phyloP scores from a whole-genome alignment of 2,113 vertebrate genomes.

The Xyrauchen texanus region DNA sequence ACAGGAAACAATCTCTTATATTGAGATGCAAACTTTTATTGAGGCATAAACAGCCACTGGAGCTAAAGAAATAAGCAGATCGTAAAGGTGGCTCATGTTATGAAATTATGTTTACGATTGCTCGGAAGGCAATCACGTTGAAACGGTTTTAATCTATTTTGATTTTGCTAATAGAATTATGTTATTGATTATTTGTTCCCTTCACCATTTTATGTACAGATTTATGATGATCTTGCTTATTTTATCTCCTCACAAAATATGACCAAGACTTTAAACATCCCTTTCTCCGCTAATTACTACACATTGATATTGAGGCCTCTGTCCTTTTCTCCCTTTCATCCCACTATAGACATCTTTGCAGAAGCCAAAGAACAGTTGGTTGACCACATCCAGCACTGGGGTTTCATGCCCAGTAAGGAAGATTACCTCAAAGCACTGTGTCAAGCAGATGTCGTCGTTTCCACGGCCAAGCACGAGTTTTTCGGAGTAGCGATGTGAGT shows the following conservation, averaged over 20 bases:
- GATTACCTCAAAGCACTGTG: constrained; percentile 85
- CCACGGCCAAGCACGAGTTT: constrained; percentile 95
- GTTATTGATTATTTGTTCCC: constrained; percentile 65
- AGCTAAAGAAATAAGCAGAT: constrained; percentile 49
- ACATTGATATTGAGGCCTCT: constrained; percentile 37
- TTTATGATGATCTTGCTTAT: constrained; percentile 62
- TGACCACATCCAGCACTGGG: constrained; percentile 85
- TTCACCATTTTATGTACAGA: constrained; percentile 47
- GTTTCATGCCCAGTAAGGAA: constrained; percentile 85
- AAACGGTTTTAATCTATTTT: constrained; percentile 69
- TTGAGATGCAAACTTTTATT: constrained; percentile 67
- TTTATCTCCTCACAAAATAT: constrained; percentile 41
- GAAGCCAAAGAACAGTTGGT: constrained; percentile 78
- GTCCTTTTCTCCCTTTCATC: constrained; percentile 52
- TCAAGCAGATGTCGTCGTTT: constrained; percentile 90
- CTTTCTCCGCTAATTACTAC: constrained; percentile 44
- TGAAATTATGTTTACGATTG: constrained; percentile 60
- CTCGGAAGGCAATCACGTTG: constrained; percentile 70
- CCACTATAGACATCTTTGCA: constrained; percentile 85
- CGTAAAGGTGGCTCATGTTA: constrained; percentile 65
- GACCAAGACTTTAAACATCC: constrained; percentile 34
- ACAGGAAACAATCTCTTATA: constrained; percentile 65
- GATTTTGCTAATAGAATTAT: constrained; percentile 69
- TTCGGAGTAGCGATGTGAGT: constrained; percentile 97
- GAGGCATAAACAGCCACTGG: constrained; percentile 53